Base-by-base conservation (phyloP, 2,113 vertebrate genomes). In the Corvus moneduloides region DNA sequence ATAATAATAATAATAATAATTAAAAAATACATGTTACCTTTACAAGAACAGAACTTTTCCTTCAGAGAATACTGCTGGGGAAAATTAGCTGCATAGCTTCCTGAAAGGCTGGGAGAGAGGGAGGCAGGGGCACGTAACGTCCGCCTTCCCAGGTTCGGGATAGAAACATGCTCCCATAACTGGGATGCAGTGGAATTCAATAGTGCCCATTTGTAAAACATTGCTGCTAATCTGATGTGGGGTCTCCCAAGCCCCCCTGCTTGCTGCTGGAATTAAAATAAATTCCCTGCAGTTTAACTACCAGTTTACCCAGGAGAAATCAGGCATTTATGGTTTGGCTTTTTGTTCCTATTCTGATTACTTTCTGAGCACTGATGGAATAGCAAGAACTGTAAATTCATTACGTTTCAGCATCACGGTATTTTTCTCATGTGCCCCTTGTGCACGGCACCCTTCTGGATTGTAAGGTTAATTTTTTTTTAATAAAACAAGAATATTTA, bases 291-390 rank as follows among this genome's bases (percentile, higher is more conserved):
- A 77, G 74, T 91, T 82, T 89, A 94, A 79, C 91, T 71, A 46
- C 68, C 16, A n/a, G n/a, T 91, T 96, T 82, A 72, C 84, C 62
- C 83, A 43, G 72, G 90, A 97, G 85, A 95, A 92, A 96, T 91
- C 44, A 88, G 75, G 66, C 68, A 46, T 92, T 96, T 81, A 87
- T 39, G 23, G 62, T 91, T 96, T 89, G 86, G 48, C 63, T 90
- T 93, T 91, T 69, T 95, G 67, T 93, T 96, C 59, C 21, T 86
- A 5, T 80, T 91, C 61, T 82, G 89, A 89, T 93, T 95, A 72
- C 39, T 84, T 89, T 96, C 74, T 49, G 71, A 93, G 61, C 54
- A 66, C 68, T 85, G 83, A 58, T 66, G 79, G 79, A 91, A 89
- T 79, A 87, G 69, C 77, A 76, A 77, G 85, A 97, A 84, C n/a